phyloP scores from a whole-genome alignment of 2,888 invertebrate species.

The Drosophila kuntzei region DNA sequence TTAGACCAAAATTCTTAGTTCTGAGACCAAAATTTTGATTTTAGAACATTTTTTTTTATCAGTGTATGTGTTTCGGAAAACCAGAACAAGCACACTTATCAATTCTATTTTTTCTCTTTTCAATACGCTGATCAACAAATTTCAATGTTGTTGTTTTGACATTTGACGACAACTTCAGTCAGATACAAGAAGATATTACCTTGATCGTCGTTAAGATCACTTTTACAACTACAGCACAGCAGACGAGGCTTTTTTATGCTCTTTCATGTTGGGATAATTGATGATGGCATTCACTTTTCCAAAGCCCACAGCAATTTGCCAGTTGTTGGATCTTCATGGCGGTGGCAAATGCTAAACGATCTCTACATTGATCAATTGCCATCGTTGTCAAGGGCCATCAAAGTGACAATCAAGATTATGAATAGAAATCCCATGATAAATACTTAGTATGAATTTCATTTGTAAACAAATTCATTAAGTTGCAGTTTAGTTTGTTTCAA shows the following conservation, averaged over 20 bases:
- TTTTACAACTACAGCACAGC: slow-evolving; percentile 36
- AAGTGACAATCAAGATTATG: background rate
- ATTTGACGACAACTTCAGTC: slow-evolving; percentile 50
- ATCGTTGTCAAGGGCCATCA: slow-evolving; percentile 34
- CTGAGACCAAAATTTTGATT: too few relatives aligned
- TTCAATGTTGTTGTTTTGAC: slow-evolving; percentile 57
- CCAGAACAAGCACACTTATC: slow-evolving; percentile 37
- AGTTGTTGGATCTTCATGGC: slow-evolving; percentile 46
- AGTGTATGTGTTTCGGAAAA: slow-evolving; percentile 51
- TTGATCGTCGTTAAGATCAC: slow-evolving; percentile 69
- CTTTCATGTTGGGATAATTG: slow-evolving; percentile 42
- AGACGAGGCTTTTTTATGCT: slow-evolving; percentile 26
- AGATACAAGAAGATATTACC: slow-evolving; percentile 52
- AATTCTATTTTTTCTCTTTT: too few relatives aligned
- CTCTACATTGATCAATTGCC: slow-evolving; percentile 12
- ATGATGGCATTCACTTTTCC: slow-evolving; percentile 67
- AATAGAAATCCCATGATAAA: background rate
- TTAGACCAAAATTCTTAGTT: too few relatives aligned
- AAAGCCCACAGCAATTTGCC: slow-evolving; percentile 39
- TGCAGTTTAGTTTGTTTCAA: too few relatives aligned
- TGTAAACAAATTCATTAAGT: too few relatives aligned
- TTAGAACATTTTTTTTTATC: too few relatives aligned
- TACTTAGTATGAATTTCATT: background rate
- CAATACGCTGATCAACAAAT: slow-evolving; percentile 9
- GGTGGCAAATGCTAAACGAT: slow-evolving; percentile 64